Evolutionary conservation across 2,888 invertebrate species (phyloP), one percentile per base, ranked within the genome.

Genomic region (Melangyna quadrimaculata): DNA sequence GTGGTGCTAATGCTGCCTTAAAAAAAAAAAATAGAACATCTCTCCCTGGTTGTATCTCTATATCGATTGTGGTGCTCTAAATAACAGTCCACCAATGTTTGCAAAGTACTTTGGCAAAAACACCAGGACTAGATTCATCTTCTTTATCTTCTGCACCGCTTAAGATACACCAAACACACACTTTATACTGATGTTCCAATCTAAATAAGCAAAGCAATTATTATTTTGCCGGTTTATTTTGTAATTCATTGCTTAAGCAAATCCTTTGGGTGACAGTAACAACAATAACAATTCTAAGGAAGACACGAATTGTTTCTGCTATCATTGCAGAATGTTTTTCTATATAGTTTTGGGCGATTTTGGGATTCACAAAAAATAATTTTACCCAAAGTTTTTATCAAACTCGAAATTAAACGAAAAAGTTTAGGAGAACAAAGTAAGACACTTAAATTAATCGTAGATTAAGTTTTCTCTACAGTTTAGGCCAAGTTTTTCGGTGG

Each of bases 141-240:
- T 57, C 17, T n/a, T n/a, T n/a, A n/a, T n/a, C n/a, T 7, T 17
- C 35, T 12, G 29, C 17, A 35, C 40, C 40, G 37, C 57, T 59
- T 37, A 48, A 74, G 61, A 71, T 71, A 43, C 4, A n/a, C n/a
- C n/a, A n/a, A n/a, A n/a, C n/a, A 72, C 74, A 79, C 17, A 40
- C 37, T 78, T 57, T 35, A n/a, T n/a, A 19, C 24, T 51, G 22
- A 2, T 32, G 19, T 22, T 40, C 22, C 40, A 61, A 75, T 40
- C 22, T 35, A 61, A 75, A 83, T 79, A 67, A 67, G 67, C 45
- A 72, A 75, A 75, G 67, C 75, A 79, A 84, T 84, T 84, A 84
- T 80, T 80, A 80, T 80, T 84, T 80, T 37, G 45, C 19, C 19
- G 48, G 71, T 74, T 79, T 79, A 65, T 65, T 83, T 53, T 19